phyloP scores from a whole-genome alignment of 2,113 vertebrate species.

The Amazona guildingii region DNA sequence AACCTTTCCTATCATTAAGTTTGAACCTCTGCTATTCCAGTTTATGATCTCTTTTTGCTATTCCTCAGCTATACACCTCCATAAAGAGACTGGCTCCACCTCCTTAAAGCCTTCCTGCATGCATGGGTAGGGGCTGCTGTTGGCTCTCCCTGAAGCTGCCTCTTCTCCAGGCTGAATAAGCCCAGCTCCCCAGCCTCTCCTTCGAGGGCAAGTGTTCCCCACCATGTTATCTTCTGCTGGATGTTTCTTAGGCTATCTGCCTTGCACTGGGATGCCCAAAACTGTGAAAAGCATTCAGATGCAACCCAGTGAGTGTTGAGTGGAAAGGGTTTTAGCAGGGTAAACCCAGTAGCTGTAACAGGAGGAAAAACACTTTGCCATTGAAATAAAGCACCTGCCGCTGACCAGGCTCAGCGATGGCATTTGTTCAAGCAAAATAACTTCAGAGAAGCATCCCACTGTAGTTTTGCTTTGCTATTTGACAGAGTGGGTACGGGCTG shows the following conservation, averaged over 20 bases:
- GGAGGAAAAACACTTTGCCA: neutral
- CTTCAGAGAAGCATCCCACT: neutral
- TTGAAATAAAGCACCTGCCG: neutral
- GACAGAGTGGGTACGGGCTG: neutral
- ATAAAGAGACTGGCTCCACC: rapidly evolving
- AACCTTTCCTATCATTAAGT: neutral
- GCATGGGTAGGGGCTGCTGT: neutral
- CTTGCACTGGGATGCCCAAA: neutral
- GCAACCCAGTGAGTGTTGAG: neutral
- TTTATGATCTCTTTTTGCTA: neutral
- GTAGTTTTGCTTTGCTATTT: neutral
- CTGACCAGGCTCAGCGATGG: neutral
- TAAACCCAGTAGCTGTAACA: rapidly evolving
- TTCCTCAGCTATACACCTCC: neutral
- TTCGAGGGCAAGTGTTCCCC: neutral
- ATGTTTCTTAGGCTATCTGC: neutral
- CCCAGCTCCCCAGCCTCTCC: neutral
- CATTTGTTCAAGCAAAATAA: neutral
- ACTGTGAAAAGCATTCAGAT: neutral
- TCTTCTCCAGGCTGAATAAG: neutral
- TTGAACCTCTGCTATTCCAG: neutral
- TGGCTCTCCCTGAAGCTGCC: too few species aligned
- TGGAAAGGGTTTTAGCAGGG: neutral
- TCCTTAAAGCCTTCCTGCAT: neutral
- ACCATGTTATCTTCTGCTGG: neutral